These are phyloP conservation scores for Gisinianus flammeolus DNA, from an alignment of 2,888 invertebrate species.

Conservation along the genomic window DNA sequence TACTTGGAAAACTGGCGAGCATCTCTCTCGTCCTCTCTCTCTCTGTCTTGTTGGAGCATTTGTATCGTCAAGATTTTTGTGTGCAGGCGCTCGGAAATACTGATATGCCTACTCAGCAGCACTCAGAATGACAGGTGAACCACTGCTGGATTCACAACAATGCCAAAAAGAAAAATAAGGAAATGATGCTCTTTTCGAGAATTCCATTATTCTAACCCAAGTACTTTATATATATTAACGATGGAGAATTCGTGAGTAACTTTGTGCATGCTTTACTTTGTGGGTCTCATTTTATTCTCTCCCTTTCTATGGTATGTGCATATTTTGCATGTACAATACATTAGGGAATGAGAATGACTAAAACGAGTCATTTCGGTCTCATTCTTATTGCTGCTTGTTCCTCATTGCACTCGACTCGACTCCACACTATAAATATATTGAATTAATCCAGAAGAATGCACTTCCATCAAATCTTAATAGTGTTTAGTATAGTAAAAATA, in stretches of 20 bases:
- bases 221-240: conserved; percentile 17
- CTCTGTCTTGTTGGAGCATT: background rate
- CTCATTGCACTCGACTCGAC: background rate
- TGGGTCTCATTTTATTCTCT: conserved; percentile 16
- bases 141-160: background rate
- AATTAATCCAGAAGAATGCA: conserved; percentile 32
- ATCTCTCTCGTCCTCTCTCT: background rate
- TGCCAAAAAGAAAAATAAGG: conserved; percentile 26
- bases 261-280: conserved; percentile 19
- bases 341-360: too few species aligned
- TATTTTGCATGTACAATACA: too few species aligned
- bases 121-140: background rate
- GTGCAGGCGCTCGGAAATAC: background rate
- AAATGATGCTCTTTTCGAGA: conserved; percentile 11
- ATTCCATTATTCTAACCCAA: background rate
- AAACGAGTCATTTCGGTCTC: too few species aligned
- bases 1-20: too few species aligned
- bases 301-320: too few species aligned
- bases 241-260: conserved; percentile 33
- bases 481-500: too few species aligned
- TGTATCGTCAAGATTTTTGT: background rate
- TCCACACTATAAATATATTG: too few species aligned
- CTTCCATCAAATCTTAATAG: background rate
- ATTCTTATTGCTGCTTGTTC: too few species aligned
- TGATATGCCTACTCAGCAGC: background rate